These are phyloP conservation scores for Digitonthophagus gazella DNA, from an alignment of 2,888 invertebrate genomes.

Conservation along the genomic window DNA sequence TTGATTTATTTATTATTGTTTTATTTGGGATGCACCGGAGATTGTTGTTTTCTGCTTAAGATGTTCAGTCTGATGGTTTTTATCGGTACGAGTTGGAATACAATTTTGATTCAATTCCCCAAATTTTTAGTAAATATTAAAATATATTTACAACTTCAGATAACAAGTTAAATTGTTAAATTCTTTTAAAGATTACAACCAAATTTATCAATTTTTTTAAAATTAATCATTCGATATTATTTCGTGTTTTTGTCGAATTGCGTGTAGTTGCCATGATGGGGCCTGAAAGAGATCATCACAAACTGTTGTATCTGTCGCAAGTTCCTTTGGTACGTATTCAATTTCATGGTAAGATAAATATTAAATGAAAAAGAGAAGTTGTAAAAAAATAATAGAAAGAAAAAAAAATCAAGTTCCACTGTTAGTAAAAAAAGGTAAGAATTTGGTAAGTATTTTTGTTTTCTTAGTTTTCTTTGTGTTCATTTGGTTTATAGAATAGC, in stretches of 20 bases:
- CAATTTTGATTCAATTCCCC: too few species aligned
- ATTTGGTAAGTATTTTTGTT: too few species aligned
- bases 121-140: too few species aligned
- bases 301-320: conserved; percentile 58
- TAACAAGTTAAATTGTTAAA: neutral
- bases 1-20: neutral
- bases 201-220: neutral
- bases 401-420: too few species aligned
- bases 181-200: neutral
- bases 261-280: conserved; percentile 56
- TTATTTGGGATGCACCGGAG: neutral
- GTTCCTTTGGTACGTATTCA: conserved; percentile 56
- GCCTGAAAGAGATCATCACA: conserved; percentile 59
- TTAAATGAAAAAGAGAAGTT: neutral
- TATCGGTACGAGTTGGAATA: neutral
- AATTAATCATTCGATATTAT: neutral
- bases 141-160: too few species aligned
- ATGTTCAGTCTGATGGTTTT: neutral
- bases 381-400: too few species aligned
- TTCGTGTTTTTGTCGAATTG: neutral
- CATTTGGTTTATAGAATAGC: too few species aligned
- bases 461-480: too few species aligned
- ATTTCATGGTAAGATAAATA: conserved; percentile 22
- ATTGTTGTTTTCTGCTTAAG: neutral
- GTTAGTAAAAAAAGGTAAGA: too few species aligned